A percentile compares a stretch with the other conserved stretches of the same genome.
Evolutionary conservation across 2,888 invertebrate genomes (phyloP).

Genomic region (Frankliniella fusca): DNA sequence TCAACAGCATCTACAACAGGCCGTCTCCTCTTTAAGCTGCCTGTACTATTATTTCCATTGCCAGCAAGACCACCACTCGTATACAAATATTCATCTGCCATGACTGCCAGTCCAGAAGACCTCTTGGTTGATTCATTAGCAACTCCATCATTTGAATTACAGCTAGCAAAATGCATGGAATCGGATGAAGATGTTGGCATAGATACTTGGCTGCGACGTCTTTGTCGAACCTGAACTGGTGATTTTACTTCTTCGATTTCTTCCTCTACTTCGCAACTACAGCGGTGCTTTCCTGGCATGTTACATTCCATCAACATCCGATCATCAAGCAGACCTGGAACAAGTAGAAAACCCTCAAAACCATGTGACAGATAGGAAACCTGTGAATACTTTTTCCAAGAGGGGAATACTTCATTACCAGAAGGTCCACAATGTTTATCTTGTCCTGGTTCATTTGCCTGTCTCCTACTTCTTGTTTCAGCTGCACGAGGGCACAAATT

Average conservation of each 20-base stretch:
- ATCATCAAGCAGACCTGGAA: constrained; percentile 55
- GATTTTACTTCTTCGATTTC: constrained; percentile 46
- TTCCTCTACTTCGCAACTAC: constrained; percentile 68
- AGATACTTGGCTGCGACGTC: constrained; percentile 28
- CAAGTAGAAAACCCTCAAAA: too few relatives aligned
- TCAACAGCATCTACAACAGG: neutral
- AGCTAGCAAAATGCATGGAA: neutral
- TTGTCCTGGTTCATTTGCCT: neutral
- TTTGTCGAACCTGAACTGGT: constrained; percentile 42
- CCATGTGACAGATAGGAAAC: too few relatives aligned
- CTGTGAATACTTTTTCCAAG: too few relatives aligned
- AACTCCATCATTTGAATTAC: constrained; percentile 6
- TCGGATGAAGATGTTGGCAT: constrained; percentile 11
- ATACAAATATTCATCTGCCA: constrained; percentile 5
- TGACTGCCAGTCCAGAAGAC: neutral
- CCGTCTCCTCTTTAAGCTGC: neutral
- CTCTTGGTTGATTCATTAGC: constrained; percentile 17
- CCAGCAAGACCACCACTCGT: neutral
- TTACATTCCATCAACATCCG: constrained; percentile 67
- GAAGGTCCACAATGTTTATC: neutral
- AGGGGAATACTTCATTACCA: neutral
- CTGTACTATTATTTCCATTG: neutral
- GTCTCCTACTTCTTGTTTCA: neutral
- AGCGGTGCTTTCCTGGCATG: constrained; percentile 71
- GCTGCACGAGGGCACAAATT: neutral